Percentiles rank a stretch among this genome's conserved stretches.
Conservation (phyloP, 1,140 invertebrate species). For the Phymorhynchus buccinoides region DNA sequence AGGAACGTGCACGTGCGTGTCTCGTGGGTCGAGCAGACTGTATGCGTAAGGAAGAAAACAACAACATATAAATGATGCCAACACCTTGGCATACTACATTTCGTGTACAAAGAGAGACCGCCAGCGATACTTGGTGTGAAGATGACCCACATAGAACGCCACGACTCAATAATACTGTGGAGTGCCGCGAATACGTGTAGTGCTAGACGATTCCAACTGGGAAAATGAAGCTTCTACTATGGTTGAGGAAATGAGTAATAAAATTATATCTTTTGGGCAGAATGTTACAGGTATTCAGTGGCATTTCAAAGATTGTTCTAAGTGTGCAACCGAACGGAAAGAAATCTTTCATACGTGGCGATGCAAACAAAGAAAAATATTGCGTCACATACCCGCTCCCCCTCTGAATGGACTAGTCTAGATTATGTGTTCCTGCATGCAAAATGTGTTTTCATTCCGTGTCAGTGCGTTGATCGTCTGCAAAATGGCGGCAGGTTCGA, state of each 20-base stretch:
- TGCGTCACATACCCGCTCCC: constrained; percentile 36
- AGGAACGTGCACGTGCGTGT: no score
- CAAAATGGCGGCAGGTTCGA: constrained; percentile 64
- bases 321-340: no score
- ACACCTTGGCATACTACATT: not conserved
- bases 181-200: constrained; percentile 17
- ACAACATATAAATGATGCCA: not conserved
- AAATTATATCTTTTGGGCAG: not conserved
- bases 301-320: no score
- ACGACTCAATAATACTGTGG: constrained; percentile 5
- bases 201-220: not conserved
- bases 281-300: no score
- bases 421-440: not conserved
- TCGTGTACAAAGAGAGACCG: constrained; percentile 1
- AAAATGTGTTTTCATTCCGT: constrained; percentile 21
- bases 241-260: not conserved
- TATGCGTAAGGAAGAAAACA: not conserved
- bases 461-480: constrained; percentile 13
- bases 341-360: no score
- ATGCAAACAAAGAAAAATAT: not conserved
- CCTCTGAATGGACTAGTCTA: constrained; percentile 49
- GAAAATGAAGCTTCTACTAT: not conserved
- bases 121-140: not conserved
- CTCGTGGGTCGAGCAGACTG: no score
- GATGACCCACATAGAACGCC: constrained; percentile 18